Evolutionary conservation across 2,888 invertebrate genomes (phyloP), one percentile per base, ranked within the genome.

Genomic region (Plemyria rubiginata): DNA sequence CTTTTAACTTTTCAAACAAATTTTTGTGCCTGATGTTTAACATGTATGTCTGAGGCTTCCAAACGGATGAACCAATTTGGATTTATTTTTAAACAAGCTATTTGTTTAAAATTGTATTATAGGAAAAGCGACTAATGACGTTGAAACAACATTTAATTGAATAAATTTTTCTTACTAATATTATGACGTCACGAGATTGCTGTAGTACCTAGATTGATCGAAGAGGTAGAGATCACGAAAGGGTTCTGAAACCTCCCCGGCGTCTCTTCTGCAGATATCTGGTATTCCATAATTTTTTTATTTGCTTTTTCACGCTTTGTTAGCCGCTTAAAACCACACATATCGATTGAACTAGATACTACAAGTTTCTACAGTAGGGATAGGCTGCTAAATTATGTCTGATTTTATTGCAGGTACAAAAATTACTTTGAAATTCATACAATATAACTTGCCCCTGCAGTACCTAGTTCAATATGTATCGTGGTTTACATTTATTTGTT

Each of bases 271-370:
- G 28, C 29, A 38, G 54, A 54, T 54, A 43, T 59, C 46, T 52
- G 60, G 54, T 61, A 61, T 55, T 55, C 7, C 40, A 52, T 60
- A 52, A 12, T 11, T 29, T 51, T 51, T 55, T 51, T 55, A 51
- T 55, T 51, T 55, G 32, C 28, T 40, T 52, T 49, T 32, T 41
- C 54, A 36, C 2, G 54, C 54, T 54, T 54, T 7, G 16, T 52
- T 5, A 22, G 13, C 15, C 4, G 32, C 12, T 12, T n/a, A 45
- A 32, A 2, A 43, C 54, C 6, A 22, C 28, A 32, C 29, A 13
- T 15, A 29, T 22, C 1, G 22, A n/a, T 28, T 32, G 7, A 41
- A 32, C 7, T 7, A 6, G 8, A 32, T 32, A 32, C 4, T 32
- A 32, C 32, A 32, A 32, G 32, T 32, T 3, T 0, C 32, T 32